Conservation (phyloP, 2,888 invertebrate species). For the Hypsopygia costalis region DNA sequence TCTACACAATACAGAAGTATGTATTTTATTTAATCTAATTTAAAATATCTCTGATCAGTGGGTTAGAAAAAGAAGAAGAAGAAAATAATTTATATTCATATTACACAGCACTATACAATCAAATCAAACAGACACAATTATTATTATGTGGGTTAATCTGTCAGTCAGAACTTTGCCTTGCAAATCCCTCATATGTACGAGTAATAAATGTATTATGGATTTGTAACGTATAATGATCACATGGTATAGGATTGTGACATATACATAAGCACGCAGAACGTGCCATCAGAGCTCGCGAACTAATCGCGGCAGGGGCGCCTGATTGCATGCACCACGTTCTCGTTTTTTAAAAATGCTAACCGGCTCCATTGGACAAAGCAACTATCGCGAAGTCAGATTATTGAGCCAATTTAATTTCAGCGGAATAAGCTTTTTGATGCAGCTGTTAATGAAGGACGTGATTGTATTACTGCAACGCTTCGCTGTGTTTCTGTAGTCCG, state of each 20-base stretch:
- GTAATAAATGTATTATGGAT: no score
- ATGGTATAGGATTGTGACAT: conserved; percentile 20
- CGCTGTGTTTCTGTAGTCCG: background rate
- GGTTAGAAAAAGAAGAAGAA: no score
- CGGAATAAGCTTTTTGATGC: conserved; percentile 48
- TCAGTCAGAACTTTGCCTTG: no score
- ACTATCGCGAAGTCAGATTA: conserved; percentile 59
- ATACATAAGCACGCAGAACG: conserved; percentile 53
- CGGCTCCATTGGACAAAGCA: conserved; percentile 64
- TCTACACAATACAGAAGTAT: no score
- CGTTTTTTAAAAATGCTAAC: conserved; percentile 48
- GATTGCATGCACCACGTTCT: conserved; percentile 58
- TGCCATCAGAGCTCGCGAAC: conserved; percentile 61
- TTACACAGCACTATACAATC: no score
- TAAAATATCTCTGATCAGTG: no score
- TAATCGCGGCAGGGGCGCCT: conserved; percentile 59
- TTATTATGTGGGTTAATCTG: no score
- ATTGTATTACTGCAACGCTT: conserved; percentile 26
- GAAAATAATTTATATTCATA: no score
- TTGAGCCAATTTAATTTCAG: conserved; percentile 65
- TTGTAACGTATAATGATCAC: no score
- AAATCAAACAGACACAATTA: no score
- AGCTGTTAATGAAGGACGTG: conserved; percentile 21
- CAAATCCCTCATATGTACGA: no score
- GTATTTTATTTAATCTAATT: no score